Evolutionary conservation across 2,797 vertebrate species (phyloP).

Genomic region (Microcaecilia unicolor): DNA sequence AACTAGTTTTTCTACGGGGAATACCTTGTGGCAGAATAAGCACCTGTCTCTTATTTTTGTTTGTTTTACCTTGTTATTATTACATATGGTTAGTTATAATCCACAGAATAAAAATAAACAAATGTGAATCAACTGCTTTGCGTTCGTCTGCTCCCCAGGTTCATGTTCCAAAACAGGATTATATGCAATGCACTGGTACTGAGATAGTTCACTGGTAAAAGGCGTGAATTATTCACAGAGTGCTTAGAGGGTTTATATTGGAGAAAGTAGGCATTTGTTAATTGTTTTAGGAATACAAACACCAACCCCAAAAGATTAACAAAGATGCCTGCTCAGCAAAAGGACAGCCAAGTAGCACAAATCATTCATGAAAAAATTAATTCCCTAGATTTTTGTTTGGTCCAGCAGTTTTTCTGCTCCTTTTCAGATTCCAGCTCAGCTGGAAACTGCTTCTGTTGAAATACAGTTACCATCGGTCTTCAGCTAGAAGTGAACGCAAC

Average conservation of each 20-base stretch:
- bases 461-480: no score
- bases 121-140: no score
- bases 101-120: no score
- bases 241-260: accelerated
- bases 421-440: background rate
- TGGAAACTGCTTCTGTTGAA: background rate
- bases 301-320: background rate
- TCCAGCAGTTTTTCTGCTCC: no score
- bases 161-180: background rate
- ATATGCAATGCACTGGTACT: accelerated
- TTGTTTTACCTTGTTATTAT: no score
- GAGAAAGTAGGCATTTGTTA: background rate
- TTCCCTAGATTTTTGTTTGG: no score
- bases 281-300: background rate
- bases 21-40: no score
- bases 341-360: background rate
- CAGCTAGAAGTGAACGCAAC: no score
- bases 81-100: no score
- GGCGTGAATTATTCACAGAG: background rate
- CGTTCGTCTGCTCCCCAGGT: no score
- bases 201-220: background rate
- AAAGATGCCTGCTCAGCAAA: background rate
- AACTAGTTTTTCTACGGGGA: no score
- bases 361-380: background rate
- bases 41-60: no score